Percentiles rank a stretch among this genome's conserved stretches.
These are phyloP conservation scores for Odontamblyopus rebecca DNA, from an alignment of 2,797 vertebrate species.

Conservation along the genomic window DNA sequence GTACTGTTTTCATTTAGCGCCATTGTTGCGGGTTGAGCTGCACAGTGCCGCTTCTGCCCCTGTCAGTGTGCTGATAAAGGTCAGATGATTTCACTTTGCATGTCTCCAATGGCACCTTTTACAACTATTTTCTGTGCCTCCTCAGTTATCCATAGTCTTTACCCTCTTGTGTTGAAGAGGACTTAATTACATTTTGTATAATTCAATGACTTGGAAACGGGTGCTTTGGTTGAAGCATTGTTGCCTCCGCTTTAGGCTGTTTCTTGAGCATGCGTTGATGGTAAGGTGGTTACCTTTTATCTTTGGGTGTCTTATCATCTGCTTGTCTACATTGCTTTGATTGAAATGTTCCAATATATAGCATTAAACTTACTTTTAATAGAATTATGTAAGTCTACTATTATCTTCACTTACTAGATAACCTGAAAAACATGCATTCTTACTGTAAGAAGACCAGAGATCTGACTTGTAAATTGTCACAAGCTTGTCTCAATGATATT, in stretches of 20 bases:
- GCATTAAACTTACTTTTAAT: no score
- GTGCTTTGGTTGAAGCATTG: slow-evolving; percentile 26
- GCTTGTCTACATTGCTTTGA: no score
- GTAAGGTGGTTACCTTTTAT: no score
- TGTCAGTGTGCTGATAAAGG: slow-evolving; percentile 25
- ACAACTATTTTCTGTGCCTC: not conserved
- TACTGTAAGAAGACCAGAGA: no score
- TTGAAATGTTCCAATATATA: no score
- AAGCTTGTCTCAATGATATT: no score
- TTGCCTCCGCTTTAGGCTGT: not conserved
- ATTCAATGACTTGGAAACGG: slow-evolving; percentile 28
- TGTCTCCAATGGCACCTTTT: slow-evolving; percentile 2
- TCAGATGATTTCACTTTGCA: slow-evolving; percentile 33
- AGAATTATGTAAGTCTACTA: no score
- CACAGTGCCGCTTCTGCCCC: slow-evolving; percentile 30
- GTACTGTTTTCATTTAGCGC: slow-evolving; percentile 11
- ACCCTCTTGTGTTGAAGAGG: slow-evolving; percentile 5
- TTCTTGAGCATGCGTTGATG: slow-evolving; percentile 14
- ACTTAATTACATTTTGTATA: slow-evolving; percentile 50
- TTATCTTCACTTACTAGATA: no score
- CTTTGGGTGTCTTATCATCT: no score
- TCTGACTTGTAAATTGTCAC: no score
- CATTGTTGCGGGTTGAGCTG: slow-evolving; percentile 30
- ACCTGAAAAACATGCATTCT: no score
- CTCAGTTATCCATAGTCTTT: not conserved